Evolutionary conservation across 2,888 invertebrate genomes (phyloP).

Genomic region (Pyrochroa serraticornis): DNA sequence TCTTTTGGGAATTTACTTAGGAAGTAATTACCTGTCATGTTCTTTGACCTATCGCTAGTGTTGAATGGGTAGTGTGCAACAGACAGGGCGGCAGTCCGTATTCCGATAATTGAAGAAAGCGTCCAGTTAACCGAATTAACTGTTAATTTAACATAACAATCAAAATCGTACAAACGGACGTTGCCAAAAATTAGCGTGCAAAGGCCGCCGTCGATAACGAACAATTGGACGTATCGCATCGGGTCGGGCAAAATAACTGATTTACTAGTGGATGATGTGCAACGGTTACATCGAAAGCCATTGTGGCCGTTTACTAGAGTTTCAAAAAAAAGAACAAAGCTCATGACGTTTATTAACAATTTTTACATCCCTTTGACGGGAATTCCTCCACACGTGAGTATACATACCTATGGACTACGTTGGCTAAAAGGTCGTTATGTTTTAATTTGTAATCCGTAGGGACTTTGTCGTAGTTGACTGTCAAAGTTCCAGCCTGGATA

Average conservation of each 20-base stretch:
- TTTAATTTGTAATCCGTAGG: conserved; percentile 89
- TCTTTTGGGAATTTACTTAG: too few species aligned
- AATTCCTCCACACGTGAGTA: not conserved
- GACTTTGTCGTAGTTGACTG: conserved; percentile 92
- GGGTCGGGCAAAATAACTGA: conserved; percentile 20
- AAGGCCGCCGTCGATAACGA: not conserved
- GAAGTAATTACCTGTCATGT: too few species aligned
- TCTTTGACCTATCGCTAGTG: too few species aligned
- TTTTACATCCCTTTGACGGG: conserved; percentile 3
- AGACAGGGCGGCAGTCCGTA: too few species aligned
- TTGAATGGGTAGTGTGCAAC: too few species aligned
- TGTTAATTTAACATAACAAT: conserved; percentile 16
- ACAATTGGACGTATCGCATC: conserved; percentile 4
- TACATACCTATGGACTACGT: conserved; percentile 90
- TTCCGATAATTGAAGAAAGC: too few species aligned
- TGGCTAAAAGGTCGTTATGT: conserved; percentile 91
- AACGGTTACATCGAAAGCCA: conserved; percentile 3
- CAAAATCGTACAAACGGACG: conserved; percentile 10
- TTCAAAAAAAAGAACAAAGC: conserved; percentile 10
- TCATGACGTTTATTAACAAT: conserved; percentile 10
- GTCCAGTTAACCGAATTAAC: not conserved
- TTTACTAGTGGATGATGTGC: conserved; percentile 16
- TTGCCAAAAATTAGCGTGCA: conserved; percentile 13
- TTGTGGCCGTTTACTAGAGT: not conserved
- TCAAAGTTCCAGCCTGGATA: conserved; percentile 88